Evolutionary conservation across 2,888 invertebrate species (phyloP).

Genomic region (Baronia brevicornis): DNA sequence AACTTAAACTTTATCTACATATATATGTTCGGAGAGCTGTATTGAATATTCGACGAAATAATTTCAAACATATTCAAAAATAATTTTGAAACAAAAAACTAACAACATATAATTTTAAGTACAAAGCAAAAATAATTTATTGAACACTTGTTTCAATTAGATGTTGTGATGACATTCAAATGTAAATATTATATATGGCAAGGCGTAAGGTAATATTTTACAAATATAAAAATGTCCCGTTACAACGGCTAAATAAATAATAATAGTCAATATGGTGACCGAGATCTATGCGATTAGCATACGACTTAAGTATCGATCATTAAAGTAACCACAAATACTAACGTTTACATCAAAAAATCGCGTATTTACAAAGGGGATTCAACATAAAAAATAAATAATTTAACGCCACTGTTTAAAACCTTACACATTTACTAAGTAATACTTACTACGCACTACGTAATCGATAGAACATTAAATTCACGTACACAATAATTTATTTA

Average conservation of each 20-base stretch:
- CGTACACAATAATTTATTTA: slow-evolving; percentile 53
- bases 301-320: slow-evolving; percentile 45
- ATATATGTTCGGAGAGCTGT: slow-evolving; percentile 28
- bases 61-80: slow-evolving; percentile 26
- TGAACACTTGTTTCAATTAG: slow-evolving; percentile 9
- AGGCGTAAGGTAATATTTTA: slow-evolving; percentile 22
- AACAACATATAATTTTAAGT: slow-evolving; percentile 28
- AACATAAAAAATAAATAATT: slow-evolving; percentile 76
- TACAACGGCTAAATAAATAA: slow-evolving; percentile 39
- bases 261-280: slow-evolving; percentile 36
- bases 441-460: slow-evolving; percentile 56
- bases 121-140: slow-evolving; percentile 15
- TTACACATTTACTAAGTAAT: slow-evolving; percentile 60
- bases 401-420: slow-evolving; percentile 61
- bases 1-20: slow-evolving; percentile 67
- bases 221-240: slow-evolving; percentile 16
- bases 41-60: slow-evolving; percentile 29
- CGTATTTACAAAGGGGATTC: slow-evolving; percentile 66
- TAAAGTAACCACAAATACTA: slow-evolving; percentile 63
- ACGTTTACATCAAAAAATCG: slow-evolving; percentile 63
- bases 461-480: slow-evolving; percentile 47
- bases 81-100: slow-evolving; percentile 26
- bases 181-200: slow-evolving; percentile 28
- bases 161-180: slow-evolving; percentile 12
- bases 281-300: slow-evolving; percentile 49